Evolutionary conservation across 2,113 vertebrate genomes (phyloP), one percentile per base, ranked within the genome.

Genomic region (Eulemur rufifrons): DNA sequence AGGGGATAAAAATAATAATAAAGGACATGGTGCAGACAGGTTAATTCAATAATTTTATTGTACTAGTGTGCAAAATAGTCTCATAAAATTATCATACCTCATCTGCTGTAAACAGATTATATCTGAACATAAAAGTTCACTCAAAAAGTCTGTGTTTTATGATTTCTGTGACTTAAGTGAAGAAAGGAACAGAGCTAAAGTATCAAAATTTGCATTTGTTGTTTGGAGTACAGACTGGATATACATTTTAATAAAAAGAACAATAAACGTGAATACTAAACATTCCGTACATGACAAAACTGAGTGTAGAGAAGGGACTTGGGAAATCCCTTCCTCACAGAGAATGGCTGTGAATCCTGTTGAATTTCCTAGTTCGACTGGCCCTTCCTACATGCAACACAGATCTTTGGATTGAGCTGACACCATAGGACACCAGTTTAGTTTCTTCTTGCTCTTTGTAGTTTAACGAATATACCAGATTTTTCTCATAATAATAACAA

Each of bases 11-110:
- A 69, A 78, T 1, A 50, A 6, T 20, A 86, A 68, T 77, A 91
- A 93, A 94, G 59, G 13, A 8, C 21, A 27, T 54, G n/a, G 20
- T 39, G 27, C 25, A 86, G 54, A 89, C 29, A 87, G 23, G 59
- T 47, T 61, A 86, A 93, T 18, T 77, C 27, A 84, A 86, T 61
- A 52, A 89, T 95, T 92, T 66, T 21, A 89, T 69, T 69, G 4
- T 9, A 21, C 23, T 20, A 73, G 9, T 68, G 5, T 25, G 15
- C 45, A 78, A 93, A 93, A 74, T 29, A 39, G 8, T 89, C 64
- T 73, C 50, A 61, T 73, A 54, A 95, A 86, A 96, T 89, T 34
- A 93, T 80, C 59, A 45, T 0, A 82, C 4, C n/a, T 97, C 52
- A 42, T 71, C n/a, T 87, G 61, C 20, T 83, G 7, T 74, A 93